A percentile compares a stretch with the other conserved stretches of the same genome.
phyloP scores from a whole-genome alignment of 1,140 invertebrate species.

The Copidosoma floridanum region DNA sequence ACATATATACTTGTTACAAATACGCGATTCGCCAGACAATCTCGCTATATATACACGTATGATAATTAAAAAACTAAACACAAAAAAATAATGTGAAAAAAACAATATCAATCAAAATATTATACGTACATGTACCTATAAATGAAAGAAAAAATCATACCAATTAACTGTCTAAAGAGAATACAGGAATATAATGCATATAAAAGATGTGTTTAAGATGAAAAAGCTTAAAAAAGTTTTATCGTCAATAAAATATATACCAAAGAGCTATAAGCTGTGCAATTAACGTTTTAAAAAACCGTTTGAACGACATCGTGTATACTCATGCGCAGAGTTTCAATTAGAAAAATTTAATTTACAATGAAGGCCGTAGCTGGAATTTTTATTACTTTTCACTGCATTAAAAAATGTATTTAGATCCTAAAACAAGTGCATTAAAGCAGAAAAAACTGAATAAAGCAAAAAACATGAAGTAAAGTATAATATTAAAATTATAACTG shows the following conservation, averaged over 20 bases:
- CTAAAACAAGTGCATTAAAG: no score
- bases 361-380: constrained; percentile 3
- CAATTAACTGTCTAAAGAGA: background rate
- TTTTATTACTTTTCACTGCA: constrained; percentile 22
- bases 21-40: constrained; percentile 14
- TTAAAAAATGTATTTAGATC: constrained; percentile 4
- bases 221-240: background rate
- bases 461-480: no score
- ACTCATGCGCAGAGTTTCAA: background rate
- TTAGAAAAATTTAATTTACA: background rate
- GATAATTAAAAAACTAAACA: no score
- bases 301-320: no score
- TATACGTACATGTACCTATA: no score
- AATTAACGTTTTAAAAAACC: no score
- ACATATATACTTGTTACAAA: constrained; percentile 10
- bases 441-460: no score
- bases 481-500: no score
- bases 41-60: background rate
- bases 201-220: background rate
- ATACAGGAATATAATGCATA: background rate
- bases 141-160: no score
- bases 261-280: background rate
- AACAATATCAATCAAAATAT: no score
- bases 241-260: background rate
- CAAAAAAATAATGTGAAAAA: no score